Base-by-base conservation (phyloP, 2,113 vertebrate genomes). In the Mirounga angustirostris region DNA sequence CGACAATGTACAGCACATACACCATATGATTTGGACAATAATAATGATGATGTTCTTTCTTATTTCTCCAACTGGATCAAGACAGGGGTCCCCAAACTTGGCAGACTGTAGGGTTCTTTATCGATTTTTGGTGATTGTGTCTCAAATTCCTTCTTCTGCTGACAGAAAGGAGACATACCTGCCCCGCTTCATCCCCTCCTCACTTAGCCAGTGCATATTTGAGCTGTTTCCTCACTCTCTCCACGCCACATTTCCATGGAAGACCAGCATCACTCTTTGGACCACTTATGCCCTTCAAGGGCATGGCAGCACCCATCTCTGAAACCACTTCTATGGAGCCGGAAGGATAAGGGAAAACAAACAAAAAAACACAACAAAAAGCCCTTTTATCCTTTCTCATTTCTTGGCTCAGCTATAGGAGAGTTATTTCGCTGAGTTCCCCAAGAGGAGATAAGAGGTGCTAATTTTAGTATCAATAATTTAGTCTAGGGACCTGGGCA, bases 381-480 rank as follows among this genome's bases (percentile, higher is more conserved):
- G 7, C 18, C 2, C 21, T 67, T 96, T 92, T 92, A 80, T 97
- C 56, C 67, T 93, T 89, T 74, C 69, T 93, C 91, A 93, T 87
- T 96, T 92, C 81, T 79, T 40, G 30, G 69, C n/a, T 91, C 50
- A 46, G 67, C 30, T 91, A 11, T 36, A 84, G 26, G 16, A 95
- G 52, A 88, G 74, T 94, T 78, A 65, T 76, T 92, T 83, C 43
- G 12, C 16, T 81, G 83, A 94, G 18, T 80, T 26, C n/a, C 63
- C 46, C 65, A 97, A 87, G 94, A 97, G 92, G 79, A 97, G 33
- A 80, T 40, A 92, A 93, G 61, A 96, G 24, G 63, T 95, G 61
- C 89, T 98, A 94, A 97, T 96, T 95, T 71, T 92, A 81, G 56
- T 69, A 92, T 97, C 94, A 97, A 88, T 97, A 96, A 90, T 95